Base-by-base conservation (phyloP, 2,797 vertebrate genomes). In the Geotrypetes seraphini region DNA sequence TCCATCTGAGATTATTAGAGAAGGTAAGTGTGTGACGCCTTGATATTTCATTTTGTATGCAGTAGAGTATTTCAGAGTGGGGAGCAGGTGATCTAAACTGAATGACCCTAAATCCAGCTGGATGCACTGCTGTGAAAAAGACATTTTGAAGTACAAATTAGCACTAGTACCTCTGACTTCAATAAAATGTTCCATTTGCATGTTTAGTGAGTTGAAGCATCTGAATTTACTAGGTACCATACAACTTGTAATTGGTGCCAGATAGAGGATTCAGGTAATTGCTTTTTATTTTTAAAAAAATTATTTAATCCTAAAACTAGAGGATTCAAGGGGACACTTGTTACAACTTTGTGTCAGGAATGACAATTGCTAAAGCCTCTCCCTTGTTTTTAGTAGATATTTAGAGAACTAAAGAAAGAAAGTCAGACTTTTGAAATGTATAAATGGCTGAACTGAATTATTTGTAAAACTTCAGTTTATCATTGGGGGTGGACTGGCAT, bases 121-220 rank as follows among this genome's bases (percentile, higher is more conserved):
- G 44, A 56, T 63, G 51, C 45, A 12, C 40, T 39, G n/a, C 12
- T 20, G 14, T 21, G 7, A 35, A 31, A 35, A 31, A 52, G 18
- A 18, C 8, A 49, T 29, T 8, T 34, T 46, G 33, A 55, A 54
- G 20, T 36, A 39, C 33, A 25, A 39, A 30, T 53, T 32, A 34
- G 46, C 12, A 5, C 12, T 47, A 43, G 36, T 55, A 27, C 54
- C 28, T 58, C 6, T 36, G 44, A 3, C 36, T 58, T 52, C 46
- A 47, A 54, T 45, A 50, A 50, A 60, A 53, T 51, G 50, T 21
- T 53, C 46, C 43, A 25, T 46, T 60, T 63, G 39, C 44, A 57
- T 63, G 25, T 57, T 56, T 47, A 30, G 31, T 45, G 38, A 44
- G 12, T 46, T 67, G 59, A 60, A 69, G 50, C 43, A 43, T 53